Evolutionary conservation across 2,888 invertebrate genomes (phyloP), one percentile per base, ranked within the genome.

Genomic region (Ichneumoninae sp.): DNA sequence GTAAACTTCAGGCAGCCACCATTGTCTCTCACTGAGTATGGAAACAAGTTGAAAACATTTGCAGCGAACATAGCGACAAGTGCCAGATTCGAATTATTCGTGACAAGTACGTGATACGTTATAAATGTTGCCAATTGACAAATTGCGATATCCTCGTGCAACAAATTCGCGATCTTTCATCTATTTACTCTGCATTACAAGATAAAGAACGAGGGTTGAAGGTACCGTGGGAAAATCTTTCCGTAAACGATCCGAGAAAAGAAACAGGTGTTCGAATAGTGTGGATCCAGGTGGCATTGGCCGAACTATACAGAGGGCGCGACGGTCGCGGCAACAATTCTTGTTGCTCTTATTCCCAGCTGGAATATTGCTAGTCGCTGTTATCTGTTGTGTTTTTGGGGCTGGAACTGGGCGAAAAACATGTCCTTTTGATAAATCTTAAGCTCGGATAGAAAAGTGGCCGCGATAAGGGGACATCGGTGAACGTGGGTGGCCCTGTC

Each of bases 321-420:
- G 88, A 89, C 88, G 54, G 60, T 65, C 81, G 82, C 81, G 71
- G 86, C 76, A 84, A 87, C 86, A 87, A 79, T 88, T 88, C 91
- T 90, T 87, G 89, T 91, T 89, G 91, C 90, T 91, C 90, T 90
- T 89, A 88, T 91, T 91, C 91, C 89, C 90, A 89, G 91, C 89
- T 88, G 90, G 89, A 90, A 89, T 89, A 88, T 87, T 81, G 76
- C 80, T 83, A 90, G 87, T 89, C 90, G 89, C 90, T 91, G 91
- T 91, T 91, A 91, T 91, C 91, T 91, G 91, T 91, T 91, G 91
- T 91, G 91, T 91, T 91, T 91, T 89, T 83, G 89, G 86, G 90
- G 89, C 88, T 87, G 89, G 89, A 88, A 89, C 87, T 88, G 87
- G 89, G 83, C 83, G 88, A 85, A 88, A 89, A 89, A 87, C 90